These are phyloP conservation scores for Cathartes aura DNA, from an alignment of 2,113 vertebrate species.

Conservation along the genomic window DNA sequence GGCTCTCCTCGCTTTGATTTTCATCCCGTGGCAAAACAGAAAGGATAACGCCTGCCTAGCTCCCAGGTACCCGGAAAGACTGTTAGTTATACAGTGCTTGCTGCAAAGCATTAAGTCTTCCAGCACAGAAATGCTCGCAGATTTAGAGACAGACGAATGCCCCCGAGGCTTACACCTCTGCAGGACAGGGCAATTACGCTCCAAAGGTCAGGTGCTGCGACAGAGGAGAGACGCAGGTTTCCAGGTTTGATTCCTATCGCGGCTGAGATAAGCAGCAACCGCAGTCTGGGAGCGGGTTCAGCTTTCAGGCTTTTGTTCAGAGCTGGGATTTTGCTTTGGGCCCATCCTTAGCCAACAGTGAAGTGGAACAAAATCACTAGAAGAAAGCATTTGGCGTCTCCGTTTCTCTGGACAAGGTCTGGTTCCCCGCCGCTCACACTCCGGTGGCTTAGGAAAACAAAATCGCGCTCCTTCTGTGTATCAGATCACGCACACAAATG, in stretches of 20 bases:
- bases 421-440: background rate
- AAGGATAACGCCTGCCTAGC: background rate
- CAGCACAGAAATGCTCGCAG: background rate
- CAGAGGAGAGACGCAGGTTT: background rate
- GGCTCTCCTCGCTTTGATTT: background rate
- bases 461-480: background rate
- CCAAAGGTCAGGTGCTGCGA: background rate
- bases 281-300: background rate
- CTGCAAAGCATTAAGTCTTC: background rate
- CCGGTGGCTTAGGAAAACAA: background rate
- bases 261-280: background rate
- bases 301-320: background rate
- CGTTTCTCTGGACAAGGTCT: background rate
- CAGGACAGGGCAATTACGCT: background rate
- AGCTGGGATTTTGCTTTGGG: conserved; percentile 22
- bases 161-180: background rate
- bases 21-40: rapidly evolving
- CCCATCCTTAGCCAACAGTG: background rate
- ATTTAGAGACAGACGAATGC: background rate
- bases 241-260: background rate
- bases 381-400: conserved; percentile 6
- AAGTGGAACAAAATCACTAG: conserved; percentile 33
- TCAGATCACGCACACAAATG: background rate
- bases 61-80: background rate
- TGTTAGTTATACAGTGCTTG: background rate